These are phyloP conservation scores for Enoplosus armatus DNA, from an alignment of 2,797 vertebrate genomes.

Conservation along the genomic window DNA sequence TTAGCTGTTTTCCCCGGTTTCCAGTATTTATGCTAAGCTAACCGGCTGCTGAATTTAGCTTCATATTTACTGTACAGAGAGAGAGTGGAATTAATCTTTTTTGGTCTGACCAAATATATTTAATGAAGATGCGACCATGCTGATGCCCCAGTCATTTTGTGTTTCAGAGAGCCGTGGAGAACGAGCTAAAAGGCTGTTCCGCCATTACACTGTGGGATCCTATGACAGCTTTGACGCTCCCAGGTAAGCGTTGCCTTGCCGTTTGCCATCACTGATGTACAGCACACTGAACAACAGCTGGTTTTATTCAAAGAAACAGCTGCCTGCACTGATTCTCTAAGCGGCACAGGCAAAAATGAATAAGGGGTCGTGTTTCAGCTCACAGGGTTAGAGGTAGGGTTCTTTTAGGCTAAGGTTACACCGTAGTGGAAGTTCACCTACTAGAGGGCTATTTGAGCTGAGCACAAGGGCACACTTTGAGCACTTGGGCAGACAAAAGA, in stretches of 20 bases:
- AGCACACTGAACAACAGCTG: conserved; percentile 3
- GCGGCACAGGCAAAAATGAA: background rate
- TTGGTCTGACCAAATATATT: background rate
- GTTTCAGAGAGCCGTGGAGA: conserved; percentile 90
- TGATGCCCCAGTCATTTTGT: conserved; percentile 48
- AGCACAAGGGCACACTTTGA: conserved; percentile 20
- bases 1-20: background rate
- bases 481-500: conserved; percentile 15
- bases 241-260: conserved; percentile 80
- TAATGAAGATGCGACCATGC: background rate
- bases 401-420: conserved; percentile 6
- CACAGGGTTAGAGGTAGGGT: too few relatives aligned
- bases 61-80: background rate
- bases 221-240: conserved; percentile 96
- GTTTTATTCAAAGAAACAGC: background rate
- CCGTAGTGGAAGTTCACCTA: background rate
- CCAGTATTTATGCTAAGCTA: background rate
- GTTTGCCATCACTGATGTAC: background rate
- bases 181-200: conserved; percentile 92
- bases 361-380: background rate
- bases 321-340: background rate
- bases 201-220: conserved; percentile 95
- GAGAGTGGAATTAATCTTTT: too few relatives aligned
- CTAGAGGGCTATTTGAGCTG: conserved; percentile 3
- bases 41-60: background rate